A percentile compares a stretch with the other conserved stretches of the same genome.
Conservation (phyloP, 2,797 vertebrate genomes). For the Enoplosus armatus region DNA sequence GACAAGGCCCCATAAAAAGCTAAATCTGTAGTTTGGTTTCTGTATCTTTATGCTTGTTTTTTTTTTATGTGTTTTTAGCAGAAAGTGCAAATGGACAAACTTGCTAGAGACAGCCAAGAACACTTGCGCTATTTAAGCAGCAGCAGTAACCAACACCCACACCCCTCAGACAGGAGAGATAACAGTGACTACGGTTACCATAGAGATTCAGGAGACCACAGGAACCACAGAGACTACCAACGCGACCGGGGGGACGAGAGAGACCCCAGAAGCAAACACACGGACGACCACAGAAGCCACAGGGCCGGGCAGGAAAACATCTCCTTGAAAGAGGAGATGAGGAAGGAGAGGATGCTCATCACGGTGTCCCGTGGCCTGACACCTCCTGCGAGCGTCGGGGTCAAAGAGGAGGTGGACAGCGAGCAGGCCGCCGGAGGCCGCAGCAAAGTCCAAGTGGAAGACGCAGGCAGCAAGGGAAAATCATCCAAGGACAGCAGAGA, state of each 20-base stretch:
- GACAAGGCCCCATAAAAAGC: neutral
- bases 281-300: neutral
- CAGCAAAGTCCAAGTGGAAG: constrained; percentile 36
- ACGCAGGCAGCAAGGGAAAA: constrained; percentile 5
- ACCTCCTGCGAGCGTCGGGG: neutral
- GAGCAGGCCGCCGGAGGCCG: neutral
- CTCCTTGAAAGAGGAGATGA: constrained; percentile 67
- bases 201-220: constrained; percentile 20
- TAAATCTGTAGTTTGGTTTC: neutral
- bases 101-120: constrained; percentile 36
- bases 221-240: constrained; percentile 17
- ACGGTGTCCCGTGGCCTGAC: constrained; percentile 53
- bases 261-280: constrained; percentile 27
- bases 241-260: constrained; percentile 26
- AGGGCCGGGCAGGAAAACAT: constrained; percentile 32
- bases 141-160: constrained; percentile 7
- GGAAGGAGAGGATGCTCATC: constrained; percentile 70
- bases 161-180: constrained; percentile 35
- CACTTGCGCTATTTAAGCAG: neutral
- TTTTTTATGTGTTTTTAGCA: constrained; percentile 21
- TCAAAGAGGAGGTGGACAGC: constrained; percentile 49
- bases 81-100: constrained; percentile 34
- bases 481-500: constrained; percentile 19
- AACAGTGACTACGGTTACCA: constrained; percentile 2
- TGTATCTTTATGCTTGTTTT: neutral